These are phyloP conservation scores for Poecilia wingei DNA, from an alignment of 2,797 vertebrate species.

Conservation along the genomic window DNA sequence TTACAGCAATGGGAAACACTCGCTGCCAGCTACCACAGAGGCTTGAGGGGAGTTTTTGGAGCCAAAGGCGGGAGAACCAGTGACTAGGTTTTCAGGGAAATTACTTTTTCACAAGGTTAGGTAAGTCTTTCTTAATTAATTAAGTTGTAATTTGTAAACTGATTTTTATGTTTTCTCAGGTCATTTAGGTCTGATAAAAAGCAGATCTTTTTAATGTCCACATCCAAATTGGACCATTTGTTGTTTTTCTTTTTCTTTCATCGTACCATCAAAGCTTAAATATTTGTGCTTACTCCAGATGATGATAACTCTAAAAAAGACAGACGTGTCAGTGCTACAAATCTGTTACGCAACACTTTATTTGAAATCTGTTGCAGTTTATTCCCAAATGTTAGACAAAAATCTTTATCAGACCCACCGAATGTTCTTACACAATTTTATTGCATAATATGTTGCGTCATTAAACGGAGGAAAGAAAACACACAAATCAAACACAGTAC, in stretches of 20 bases:
- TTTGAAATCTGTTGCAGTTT: background rate
- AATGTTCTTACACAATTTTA: constrained; percentile 23
- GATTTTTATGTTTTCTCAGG: background rate
- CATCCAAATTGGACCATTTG: background rate
- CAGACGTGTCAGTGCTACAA: background rate
- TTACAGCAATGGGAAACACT: background rate
- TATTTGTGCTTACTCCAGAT: background rate
- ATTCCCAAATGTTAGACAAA: background rate
- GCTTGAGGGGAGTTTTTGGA: background rate
- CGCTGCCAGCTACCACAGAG: background rate
- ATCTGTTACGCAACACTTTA: constrained; percentile 1
- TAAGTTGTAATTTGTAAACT: background rate
- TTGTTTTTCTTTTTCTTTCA: background rate
- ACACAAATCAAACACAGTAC: constrained; percentile 43
- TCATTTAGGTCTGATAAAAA: background rate
- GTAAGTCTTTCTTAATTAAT: background rate
- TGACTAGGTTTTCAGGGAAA: background rate
- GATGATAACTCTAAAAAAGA: constrained; percentile 7
- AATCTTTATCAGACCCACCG: constrained; percentile 7
- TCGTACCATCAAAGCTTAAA: background rate
- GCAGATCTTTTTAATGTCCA: background rate
- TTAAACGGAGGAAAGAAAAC: constrained; percentile 36
- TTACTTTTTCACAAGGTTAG: background rate
- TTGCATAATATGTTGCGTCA: constrained; percentile 35
- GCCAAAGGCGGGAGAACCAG: background rate